Evolutionary conservation across 2,888 invertebrate genomes (phyloP), one percentile per base, ranked within the genome.

Genomic region (Alentia gelatinosa): DNA sequence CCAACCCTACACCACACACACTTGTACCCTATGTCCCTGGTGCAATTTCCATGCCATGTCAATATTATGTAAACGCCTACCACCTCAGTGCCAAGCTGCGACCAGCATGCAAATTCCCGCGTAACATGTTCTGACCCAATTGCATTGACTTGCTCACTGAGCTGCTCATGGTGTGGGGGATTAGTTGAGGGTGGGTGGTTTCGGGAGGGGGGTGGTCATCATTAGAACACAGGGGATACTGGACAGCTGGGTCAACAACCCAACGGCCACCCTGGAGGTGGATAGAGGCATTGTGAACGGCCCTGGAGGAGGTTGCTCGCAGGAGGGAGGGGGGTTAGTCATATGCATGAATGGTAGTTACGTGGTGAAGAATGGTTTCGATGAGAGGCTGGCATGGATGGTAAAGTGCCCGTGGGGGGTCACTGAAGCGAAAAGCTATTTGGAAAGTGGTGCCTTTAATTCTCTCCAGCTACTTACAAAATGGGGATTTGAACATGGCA

Each of bases 121-220:
- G 39, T 79, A 79, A 79, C 79, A 79, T 39, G 79, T 39, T 79
- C 39, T 79, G 79, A 79, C 79, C 79, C 79, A 79, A 39, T 37
- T 79, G 39, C 79, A 79, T 79, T 35, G 19, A 35, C 9, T 37
- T 79, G 79, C 79, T 79, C 79, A 35, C 19, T 33, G 79, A 79
- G 79, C 79, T 19, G 79, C 79, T 79, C 79, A 0, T 7, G 26
- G 63, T 26, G 47, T 47, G 26, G 74, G n/a, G 26, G 74, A 74
- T 74, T 74, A 33, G 74, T 74, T 26, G 19, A 26, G 74, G 26
- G 56, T 5, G 74, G 26, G 74, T 74, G 33, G n/a, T 74, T 26
- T 26, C 30, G 15, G 19, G 74, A 74, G 47, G 47, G 26, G 19
- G 74, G 74, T 74, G 74, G 74, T 56, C 56, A 56, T 56, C 56